phyloP scores from a whole-genome alignment of 2,888 invertebrate species.

The Anticlea derivata region DNA sequence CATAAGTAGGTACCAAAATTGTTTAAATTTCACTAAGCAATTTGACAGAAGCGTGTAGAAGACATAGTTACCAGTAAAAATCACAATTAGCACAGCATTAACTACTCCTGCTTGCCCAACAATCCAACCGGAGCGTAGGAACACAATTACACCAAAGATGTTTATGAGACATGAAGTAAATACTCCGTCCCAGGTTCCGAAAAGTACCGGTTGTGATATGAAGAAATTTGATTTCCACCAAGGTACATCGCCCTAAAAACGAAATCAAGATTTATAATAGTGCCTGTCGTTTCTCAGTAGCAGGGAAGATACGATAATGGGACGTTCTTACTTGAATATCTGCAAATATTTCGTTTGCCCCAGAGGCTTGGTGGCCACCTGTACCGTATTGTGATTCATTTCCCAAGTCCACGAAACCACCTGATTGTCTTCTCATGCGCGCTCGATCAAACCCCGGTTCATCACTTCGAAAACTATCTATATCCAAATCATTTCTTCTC shows the following conservation, averaged over 20 bases:
- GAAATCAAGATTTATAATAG: too few species aligned
- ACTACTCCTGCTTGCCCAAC: conserved; percentile 95
- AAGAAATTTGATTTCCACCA: conserved; percentile 99
- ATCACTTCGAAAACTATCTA: conserved; percentile 74
- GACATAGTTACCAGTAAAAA: conserved; percentile 87
- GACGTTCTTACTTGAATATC: conserved; percentile 90
- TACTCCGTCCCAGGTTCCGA: conserved; percentile 99
- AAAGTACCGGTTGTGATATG: conserved; percentile 96
- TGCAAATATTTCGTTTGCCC: conserved; percentile 95
- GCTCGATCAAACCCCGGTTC: conserved; percentile 75
- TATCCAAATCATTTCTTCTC: conserved; percentile 67
- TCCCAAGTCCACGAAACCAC: conserved; percentile 90
- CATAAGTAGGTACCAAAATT: too few species aligned
- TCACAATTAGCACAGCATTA: conserved; percentile 90
- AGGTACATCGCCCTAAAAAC: conserved; percentile 88
- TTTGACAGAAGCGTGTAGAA: not conserved
- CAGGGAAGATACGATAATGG: too few species aligned
- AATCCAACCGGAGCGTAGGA: conserved; percentile 98
- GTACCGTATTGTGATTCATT: conserved; percentile 90
- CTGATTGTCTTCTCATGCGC: conserved; percentile 86
- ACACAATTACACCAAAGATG: conserved; percentile 98
- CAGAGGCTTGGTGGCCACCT: conserved; percentile 93
- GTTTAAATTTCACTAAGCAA: not conserved
- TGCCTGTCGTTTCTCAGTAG: too few species aligned
- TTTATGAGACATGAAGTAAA: conserved; percentile 99